Evolutionary conservation across 2,797 vertebrate species (phyloP), one percentile per base, ranked within the genome.

Genomic region (Falco berigora): DNA sequence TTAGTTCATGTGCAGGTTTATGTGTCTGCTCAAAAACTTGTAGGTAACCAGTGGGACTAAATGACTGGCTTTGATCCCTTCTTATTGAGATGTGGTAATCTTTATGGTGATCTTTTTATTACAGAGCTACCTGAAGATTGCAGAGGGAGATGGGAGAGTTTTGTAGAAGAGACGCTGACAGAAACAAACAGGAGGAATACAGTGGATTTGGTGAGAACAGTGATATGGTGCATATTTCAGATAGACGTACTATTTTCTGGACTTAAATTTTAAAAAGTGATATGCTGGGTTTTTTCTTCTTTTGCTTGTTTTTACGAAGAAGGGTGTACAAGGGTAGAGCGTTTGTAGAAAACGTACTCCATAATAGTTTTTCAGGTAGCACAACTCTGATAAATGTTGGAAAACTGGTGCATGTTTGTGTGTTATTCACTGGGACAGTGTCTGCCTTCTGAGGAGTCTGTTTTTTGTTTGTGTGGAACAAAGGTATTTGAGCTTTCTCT

Each of bases 181-280:
- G 99, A 99, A 96, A 99, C 99, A 1, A 99, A 99, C 98, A 98
- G 99, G 95, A 99, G 98, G 86, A 99, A 99, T 86, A 99, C 99
- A 0, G 99, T 99, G 40, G 99, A 99, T 92, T 96, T 99, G 99
- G 99, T 99, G 97, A 98, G 98, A 55, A 34, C 15, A 24, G 30
- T 3, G 42, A 34, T 13, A 7, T 5, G 50, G 50, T 9, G 27
- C 21, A 4, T 20, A 1, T 20, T 56, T 50, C 20, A 9, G 30
- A 42, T 8, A 32, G 22, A 4, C 19, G 28, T 30, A 6, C 30
- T 30, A 2, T 11, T 30, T 40, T 25, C 55, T 64, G 68, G 34
- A 1, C 21, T 47, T 28, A 4, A 0, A 6, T 8, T 18, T 14
- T 8, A 6, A 1, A 9, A 23, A 9, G 8, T 3, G 9, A 3